Evolutionary conservation across 2,113 vertebrate species (phyloP).

Genomic region (Uria lomvia): DNA sequence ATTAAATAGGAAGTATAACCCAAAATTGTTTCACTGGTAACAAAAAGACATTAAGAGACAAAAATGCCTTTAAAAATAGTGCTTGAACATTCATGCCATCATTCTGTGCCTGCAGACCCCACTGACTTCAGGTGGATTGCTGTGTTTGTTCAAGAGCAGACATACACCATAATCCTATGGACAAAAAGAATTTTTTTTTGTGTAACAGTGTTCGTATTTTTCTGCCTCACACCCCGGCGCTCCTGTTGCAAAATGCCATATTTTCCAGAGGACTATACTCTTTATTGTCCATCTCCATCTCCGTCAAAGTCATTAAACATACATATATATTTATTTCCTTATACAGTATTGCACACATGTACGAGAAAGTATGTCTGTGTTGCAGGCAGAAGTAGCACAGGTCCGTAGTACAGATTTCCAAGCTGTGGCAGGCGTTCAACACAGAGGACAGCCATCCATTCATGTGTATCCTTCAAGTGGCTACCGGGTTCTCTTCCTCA

Average conservation of each 20-base stretch:
- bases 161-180: background rate
- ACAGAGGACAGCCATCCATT: background rate
- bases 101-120: background rate
- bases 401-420: background rate
- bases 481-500: rapidly evolving
- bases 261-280: background rate
- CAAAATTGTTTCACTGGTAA: background rate
- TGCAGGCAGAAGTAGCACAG: background rate
- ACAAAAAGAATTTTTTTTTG: background rate
- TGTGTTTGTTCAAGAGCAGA: background rate
- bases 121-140: background rate
- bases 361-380: background rate
- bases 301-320: background rate
- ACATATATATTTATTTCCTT: background rate
- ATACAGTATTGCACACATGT: rapidly evolving
- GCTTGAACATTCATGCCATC: background rate
- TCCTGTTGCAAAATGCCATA: background rate
- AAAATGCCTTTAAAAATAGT: background rate
- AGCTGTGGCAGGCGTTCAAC: background rate
- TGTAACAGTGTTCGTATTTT: background rate
- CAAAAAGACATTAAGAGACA: background rate
- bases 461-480: rapidly evolving
- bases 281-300: background rate
- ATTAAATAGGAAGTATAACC: background rate
- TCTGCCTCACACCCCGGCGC: background rate